Conservation (phyloP, 2,888 invertebrate species). For the Drosophila antonietae region DNA sequence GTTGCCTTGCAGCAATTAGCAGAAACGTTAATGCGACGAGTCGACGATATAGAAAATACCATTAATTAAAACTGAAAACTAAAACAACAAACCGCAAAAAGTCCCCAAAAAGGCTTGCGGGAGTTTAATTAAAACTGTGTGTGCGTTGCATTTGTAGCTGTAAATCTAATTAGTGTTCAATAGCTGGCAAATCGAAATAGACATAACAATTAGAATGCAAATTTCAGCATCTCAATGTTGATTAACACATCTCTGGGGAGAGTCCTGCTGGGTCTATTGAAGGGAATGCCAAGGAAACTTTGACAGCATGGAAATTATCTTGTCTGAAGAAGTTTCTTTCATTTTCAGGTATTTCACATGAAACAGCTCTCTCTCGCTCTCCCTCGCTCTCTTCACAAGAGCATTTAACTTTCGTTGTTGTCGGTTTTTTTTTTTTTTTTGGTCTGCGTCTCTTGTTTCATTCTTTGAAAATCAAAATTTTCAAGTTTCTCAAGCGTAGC, state of each 20-base stretch:
- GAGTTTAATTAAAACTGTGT: constrained; percentile 48
- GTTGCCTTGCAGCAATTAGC: constrained; percentile 51
- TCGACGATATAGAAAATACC: constrained; percentile 27
- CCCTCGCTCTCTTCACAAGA: not conserved
- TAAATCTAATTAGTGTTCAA: constrained; percentile 42
- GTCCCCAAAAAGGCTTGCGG: constrained; percentile 35
- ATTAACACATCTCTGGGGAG: not conserved
- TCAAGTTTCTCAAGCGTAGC: constrained; percentile 18
- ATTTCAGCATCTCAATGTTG: not conserved
- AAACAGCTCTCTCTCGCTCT: not conserved
- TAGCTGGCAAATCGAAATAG: constrained; percentile 9
- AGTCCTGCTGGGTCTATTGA: not conserved
- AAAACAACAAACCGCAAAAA: constrained; percentile 32
- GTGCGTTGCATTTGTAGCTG: constrained; percentile 17
- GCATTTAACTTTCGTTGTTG: not conserved
- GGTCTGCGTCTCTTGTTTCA: not conserved
- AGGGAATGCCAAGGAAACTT: not conserved
- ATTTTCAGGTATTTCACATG: constrained; percentile 3
- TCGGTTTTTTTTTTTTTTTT: not conserved
- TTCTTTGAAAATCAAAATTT: constrained; percentile 18
- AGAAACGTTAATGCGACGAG: constrained; percentile 35
- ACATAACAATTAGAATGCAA: constrained; percentile 12
- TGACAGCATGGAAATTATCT: not conserved
- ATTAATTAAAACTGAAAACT: constrained; percentile 52
- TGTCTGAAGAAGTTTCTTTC: not conserved